A percentile compares a stretch with the other conserved stretches of the same genome.
Evolutionary conservation across 2,888 invertebrate genomes (phyloP).

Genomic region (Biston betularia): DNA sequence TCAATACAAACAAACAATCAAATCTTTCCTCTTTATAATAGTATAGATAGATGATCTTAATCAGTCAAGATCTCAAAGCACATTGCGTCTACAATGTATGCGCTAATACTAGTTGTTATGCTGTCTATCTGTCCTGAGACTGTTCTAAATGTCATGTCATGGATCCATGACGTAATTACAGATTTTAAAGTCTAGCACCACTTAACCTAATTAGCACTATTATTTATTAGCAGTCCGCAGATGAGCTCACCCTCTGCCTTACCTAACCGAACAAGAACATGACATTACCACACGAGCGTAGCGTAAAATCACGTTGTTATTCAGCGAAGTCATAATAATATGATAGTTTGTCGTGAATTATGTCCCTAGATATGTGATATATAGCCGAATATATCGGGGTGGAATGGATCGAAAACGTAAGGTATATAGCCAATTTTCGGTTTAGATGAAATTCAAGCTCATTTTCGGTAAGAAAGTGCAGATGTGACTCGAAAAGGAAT

Average conservation of each 20-base stretch:
- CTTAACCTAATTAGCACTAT: conserved; percentile 30
- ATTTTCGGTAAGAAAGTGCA: conserved; percentile 1
- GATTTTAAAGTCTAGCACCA: conserved; percentile 22
- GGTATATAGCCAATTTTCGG: conserved; percentile 22
- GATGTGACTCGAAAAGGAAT: conserved; percentile 14
- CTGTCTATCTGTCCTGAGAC: not conserved
- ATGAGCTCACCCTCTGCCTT: conserved; percentile 22
- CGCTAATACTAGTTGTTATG: not conserved
- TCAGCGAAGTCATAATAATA: conserved; percentile 5
- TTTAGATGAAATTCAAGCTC: conserved; percentile 16
- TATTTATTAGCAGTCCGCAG: conserved; percentile 14
- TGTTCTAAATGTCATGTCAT: conserved; percentile 4
- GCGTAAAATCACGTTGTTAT: not conserved
- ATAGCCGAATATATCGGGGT: conserved; percentile 3
- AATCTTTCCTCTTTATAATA: too few species aligned
- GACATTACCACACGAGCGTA: not conserved
- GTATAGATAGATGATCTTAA: too few species aligned
- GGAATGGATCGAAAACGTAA: conserved; percentile 11
- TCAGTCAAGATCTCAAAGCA: not conserved
- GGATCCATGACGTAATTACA: conserved; percentile 4
- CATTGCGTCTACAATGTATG: not conserved
- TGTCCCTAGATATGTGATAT: conserved; percentile 6
- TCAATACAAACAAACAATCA: too few species aligned
- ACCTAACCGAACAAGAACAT: not conserved
- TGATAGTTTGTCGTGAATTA: conserved; percentile 9